Conservation (phyloP, 1,140 invertebrate genomes). For the Zeugodacus cucurbitae region DNA sequence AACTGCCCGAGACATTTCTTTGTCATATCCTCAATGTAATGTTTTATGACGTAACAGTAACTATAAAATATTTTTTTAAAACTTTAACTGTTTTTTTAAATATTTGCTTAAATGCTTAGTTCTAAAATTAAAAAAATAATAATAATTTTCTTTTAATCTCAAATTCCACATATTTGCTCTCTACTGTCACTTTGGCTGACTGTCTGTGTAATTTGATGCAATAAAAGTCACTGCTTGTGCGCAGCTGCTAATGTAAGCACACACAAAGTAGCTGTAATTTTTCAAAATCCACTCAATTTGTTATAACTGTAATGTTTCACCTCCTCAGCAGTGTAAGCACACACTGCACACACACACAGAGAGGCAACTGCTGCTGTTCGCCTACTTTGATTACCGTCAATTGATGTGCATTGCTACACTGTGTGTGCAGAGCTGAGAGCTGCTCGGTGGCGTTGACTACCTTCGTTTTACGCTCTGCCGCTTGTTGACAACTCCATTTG, state of each 20-base stretch:
- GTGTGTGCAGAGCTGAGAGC: too few relatives aligned
- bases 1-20: too few relatives aligned
- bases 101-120: too few relatives aligned
- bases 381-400: neutral
- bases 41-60: too few relatives aligned
- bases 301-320: neutral
- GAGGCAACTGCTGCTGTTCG: neutral
- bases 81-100: too few relatives aligned
- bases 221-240: neutral
- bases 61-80: too few relatives aligned
- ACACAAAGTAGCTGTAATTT: neutral
- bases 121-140: too few relatives aligned
- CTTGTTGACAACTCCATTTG: constrained; percentile 59
- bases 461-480: neutral
- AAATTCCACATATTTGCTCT: neutral
- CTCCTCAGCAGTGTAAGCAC: neutral
- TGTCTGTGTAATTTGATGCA: neutral
- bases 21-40: too few relatives aligned
- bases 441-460: neutral
- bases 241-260: neutral
- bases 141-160: too few relatives aligned
- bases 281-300: neutral
- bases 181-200: neutral
- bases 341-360: neutral
- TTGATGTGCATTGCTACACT: neutral